phyloP scores from a whole-genome alignment of 2,113 vertebrate genomes.

The Romanogobio albipinnatus region DNA sequence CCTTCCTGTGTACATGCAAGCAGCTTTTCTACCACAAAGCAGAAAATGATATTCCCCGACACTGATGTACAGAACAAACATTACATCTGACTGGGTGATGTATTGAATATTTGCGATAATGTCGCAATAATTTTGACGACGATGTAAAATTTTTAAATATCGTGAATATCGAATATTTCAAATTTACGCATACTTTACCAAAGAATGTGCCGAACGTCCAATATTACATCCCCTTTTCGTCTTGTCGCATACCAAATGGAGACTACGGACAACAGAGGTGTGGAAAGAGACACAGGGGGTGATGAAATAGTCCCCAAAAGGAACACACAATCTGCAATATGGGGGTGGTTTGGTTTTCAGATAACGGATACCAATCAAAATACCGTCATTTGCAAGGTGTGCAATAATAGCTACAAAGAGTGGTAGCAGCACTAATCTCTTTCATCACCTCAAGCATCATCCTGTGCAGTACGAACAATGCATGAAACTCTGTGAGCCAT shows the following conservation, averaged over 20 bases:
- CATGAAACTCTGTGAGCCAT: too few relatives aligned
- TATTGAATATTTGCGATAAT: too few relatives aligned
- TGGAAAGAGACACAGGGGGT: neutral
- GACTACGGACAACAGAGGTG: neutral
- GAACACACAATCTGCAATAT: neutral
- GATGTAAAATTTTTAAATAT: neutral
- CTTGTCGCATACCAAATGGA: neutral
- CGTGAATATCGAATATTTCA: neutral
- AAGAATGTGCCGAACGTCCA: neutral
- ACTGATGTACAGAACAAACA: too few relatives aligned
- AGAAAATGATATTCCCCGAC: too few relatives aligned
- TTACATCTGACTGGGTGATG: too few relatives aligned
- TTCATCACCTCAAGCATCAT: neutral
- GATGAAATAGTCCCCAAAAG: neutral
- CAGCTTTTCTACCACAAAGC: too few relatives aligned
- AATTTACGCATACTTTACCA: neutral
- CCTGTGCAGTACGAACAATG: too few relatives aligned
- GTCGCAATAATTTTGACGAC: too few relatives aligned
- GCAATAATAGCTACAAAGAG: neutral
- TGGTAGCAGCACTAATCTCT: neutral
- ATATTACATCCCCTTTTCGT: neutral
- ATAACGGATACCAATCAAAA: neutral
- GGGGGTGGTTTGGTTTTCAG: neutral
- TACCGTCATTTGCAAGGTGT: neutral
- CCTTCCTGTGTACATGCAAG: too few relatives aligned